Evolutionary conservation across 2,113 vertebrate genomes (phyloP).

Genomic region (Isichthys henryi): DNA sequence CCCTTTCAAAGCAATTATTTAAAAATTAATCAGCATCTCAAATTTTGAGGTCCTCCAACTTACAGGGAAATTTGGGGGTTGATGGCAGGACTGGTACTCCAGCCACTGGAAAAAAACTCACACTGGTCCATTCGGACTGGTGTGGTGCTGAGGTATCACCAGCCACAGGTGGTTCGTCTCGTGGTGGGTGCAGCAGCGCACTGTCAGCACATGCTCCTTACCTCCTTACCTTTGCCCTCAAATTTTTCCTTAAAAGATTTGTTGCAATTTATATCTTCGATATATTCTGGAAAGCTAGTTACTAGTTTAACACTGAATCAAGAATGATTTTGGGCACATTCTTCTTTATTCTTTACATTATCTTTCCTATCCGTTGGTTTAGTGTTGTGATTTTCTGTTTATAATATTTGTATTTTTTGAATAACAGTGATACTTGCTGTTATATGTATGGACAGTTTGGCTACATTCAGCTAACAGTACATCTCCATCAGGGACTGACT

Average conservation of each 20-base stretch:
- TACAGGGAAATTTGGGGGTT: too few species aligned
- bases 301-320: neutral
- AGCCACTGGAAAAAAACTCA: too few species aligned
- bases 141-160: too few species aligned
- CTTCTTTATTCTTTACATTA: neutral
- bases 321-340: neutral
- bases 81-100: too few species aligned
- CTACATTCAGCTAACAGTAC: neutral
- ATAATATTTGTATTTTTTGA: neutral
- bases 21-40: neutral
- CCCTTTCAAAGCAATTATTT: neutral
- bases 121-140: too few species aligned
- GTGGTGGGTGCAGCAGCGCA: too few species aligned
- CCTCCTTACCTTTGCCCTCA: too few species aligned
- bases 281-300: neutral
- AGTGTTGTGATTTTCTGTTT: neutral
- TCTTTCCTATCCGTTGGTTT: neutral
- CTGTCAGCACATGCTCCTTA: too few species aligned
- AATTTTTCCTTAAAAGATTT: neutral
- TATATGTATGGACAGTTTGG: neutral
- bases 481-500: slow-evolving; percentile 34
- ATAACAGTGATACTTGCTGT: neutral
- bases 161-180: too few species aligned
- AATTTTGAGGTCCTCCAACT: neutral
- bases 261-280: neutral